Evolutionary conservation across 2,797 vertebrate genomes (phyloP).

Genomic region (Sebastes kiyomatsui): DNA sequence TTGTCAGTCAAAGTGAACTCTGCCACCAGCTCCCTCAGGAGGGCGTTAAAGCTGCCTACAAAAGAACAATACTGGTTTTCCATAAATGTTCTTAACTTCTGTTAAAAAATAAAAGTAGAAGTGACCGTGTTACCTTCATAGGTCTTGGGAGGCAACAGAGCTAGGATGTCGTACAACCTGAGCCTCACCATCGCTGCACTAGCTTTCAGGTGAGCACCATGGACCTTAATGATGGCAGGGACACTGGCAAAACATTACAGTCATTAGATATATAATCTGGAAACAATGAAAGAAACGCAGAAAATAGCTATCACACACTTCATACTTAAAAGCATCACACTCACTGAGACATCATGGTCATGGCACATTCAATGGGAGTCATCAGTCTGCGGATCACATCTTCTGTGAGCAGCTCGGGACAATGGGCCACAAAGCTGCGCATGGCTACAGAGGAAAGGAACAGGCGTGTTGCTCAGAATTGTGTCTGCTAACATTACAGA

Average conservation of each 20-base stretch:
- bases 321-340: constrained; percentile 65
- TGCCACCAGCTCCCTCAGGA: constrained; percentile 95
- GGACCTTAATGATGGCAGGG: constrained; percentile 96
- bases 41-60: constrained; percentile 94
- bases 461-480: neutral
- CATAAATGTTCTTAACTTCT: neutral
- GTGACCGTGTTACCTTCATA: constrained; percentile 91
- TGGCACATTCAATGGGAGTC: constrained; percentile 98
- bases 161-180: constrained; percentile 96
- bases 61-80: constrained; percentile 15
- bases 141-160: constrained; percentile 96
- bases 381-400: constrained; percentile 97
- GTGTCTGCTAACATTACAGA: neutral
- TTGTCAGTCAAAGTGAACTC: constrained; percentile 99
- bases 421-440: constrained; percentile 99
- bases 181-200: constrained; percentile 99
- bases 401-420: constrained; percentile 96
- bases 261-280: neutral
- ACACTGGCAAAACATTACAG: constrained; percentile 79
- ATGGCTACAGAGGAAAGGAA: constrained; percentile 85
- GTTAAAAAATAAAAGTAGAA: neutral
- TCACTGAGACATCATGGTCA: constrained; percentile 99
- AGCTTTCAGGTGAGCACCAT: constrained; percentile 97
- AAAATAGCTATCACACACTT: neutral
- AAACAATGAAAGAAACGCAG: neutral